Conservation (phyloP, 2,113 vertebrate species). For the Anguilla rostrata region DNA sequence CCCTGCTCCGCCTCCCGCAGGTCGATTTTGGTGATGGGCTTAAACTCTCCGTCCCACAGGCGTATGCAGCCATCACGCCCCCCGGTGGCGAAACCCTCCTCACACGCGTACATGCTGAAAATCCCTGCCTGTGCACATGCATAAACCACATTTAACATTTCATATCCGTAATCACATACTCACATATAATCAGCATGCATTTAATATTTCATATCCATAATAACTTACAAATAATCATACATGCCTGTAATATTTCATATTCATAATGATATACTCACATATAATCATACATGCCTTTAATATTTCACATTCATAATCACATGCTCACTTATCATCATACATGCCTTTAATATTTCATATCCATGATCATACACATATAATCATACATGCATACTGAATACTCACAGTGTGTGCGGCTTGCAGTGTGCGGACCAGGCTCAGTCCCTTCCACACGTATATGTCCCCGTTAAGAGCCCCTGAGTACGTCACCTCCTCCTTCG, state of each 20-base stretch:
- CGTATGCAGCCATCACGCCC: conserved; percentile 93
- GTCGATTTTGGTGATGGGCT: conserved; percentile 97
- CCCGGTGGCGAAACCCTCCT: conserved; percentile 94
- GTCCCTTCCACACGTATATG: conserved; percentile 92
- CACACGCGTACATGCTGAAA: conserved; percentile 93
- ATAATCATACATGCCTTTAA: too few relatives aligned
- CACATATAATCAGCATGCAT: too few relatives aligned
- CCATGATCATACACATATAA: too few relatives aligned
- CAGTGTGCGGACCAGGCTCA: conserved; percentile 80
- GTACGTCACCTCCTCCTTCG: conserved; percentile 91
- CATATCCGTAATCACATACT: too few relatives aligned
- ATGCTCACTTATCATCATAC: too few relatives aligned
- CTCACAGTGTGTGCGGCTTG: conserved; percentile 93
- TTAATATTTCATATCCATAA: too few relatives aligned
- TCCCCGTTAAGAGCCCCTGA: conserved; percentile 95
- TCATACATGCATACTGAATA: conserved; percentile 29
- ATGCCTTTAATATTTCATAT: too few relatives aligned
- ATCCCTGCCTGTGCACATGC: conserved; percentile 83
- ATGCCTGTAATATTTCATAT: too few relatives aligned
- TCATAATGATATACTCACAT: too few relatives aligned
- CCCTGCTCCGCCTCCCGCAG: conserved; percentile 91
- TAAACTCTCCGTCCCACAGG: conserved; percentile 92
- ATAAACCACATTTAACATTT: background rate
- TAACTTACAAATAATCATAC: too few relatives aligned
- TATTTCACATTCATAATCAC: too few relatives aligned